These are phyloP conservation scores for Corythoichthys intestinalis DNA, from an alignment of 2,113 vertebrate genomes.

Conservation along the genomic window DNA sequence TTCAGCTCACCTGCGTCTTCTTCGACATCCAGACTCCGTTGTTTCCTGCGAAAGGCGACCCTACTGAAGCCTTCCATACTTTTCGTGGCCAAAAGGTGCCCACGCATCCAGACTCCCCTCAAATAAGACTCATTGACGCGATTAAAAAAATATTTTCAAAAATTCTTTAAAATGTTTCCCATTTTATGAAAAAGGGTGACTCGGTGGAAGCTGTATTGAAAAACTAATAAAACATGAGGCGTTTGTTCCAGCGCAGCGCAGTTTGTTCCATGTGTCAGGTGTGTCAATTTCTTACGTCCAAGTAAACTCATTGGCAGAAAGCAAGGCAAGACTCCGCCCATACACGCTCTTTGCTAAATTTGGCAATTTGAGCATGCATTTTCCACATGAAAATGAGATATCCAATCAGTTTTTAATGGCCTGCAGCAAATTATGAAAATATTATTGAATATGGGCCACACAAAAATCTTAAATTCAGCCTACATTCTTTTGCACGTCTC, in stretches of 20 bases:
- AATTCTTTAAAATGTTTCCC: not conserved
- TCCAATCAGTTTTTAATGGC: no score
- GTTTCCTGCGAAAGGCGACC: conserved; percentile 61
- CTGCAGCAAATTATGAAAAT: no score
- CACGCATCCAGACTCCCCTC: conserved; percentile 32
- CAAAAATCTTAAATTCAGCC: no score
- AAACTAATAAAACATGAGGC: not conserved
- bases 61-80: conserved; percentile 60
- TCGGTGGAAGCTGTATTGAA: not conserved
- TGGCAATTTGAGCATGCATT: not conserved
- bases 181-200: not conserved
- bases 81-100: not conserved
- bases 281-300: not conserved
- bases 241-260: not conserved
- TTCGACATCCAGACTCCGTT: conserved; percentile 17
- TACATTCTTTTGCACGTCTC: no score
- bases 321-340: not conserved
- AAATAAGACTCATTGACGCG: not conserved
- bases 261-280: not conserved
- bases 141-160: not conserved
- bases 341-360: not conserved
- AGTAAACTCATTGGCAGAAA: not conserved
- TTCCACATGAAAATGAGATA: no score
- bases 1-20: conserved; percentile 40
- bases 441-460: no score